These are phyloP conservation scores for Phymorhynchus buccinoides DNA, from an alignment of 1,140 invertebrate species.

Conservation along the genomic window DNA sequence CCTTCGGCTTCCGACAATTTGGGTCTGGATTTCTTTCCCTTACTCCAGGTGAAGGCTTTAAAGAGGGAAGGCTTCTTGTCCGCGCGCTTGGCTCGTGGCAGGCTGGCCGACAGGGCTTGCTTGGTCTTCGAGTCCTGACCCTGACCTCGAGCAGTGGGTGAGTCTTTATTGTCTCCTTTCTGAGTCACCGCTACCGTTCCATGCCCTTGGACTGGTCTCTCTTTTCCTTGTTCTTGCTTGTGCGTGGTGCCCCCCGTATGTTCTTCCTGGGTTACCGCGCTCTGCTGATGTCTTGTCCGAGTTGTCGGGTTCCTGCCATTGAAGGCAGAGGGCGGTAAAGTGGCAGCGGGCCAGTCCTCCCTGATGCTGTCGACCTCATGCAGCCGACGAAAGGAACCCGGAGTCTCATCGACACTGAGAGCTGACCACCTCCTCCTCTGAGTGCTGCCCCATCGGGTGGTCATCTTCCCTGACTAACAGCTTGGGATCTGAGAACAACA, in stretches of 20 bases:
- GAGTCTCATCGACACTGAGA: conserved; percentile 27
- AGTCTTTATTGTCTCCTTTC: not conserved
- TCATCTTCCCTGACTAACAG: not conserved
- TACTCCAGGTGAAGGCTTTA: conserved; percentile 25
- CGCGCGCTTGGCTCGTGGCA: conserved; percentile 24
- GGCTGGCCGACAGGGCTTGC: conserved; percentile 3
- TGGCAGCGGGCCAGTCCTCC: not conserved
- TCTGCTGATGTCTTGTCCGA: not conserved
- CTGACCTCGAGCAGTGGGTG: not conserved
- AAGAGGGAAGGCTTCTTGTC: conserved; percentile 17
- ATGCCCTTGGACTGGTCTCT: not conserved
- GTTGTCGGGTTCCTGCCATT: not conserved
- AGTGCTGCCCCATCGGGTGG: not conserved
- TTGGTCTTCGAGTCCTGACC: not conserved
- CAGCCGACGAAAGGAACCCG: conserved; percentile 30
- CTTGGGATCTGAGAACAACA: too few species aligned
- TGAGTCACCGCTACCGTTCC: not conserved
- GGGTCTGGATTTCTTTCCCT: not conserved
- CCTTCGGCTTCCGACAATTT: not conserved
- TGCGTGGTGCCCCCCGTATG: not conserved
- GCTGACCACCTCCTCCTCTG: conserved; percentile 2
- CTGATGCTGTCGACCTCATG: not conserved
- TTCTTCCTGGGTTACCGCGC: not conserved
- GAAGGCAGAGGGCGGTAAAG: not conserved
- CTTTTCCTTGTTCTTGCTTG: too few species aligned